Evolutionary conservation across 2,888 invertebrate genomes (phyloP).

Genomic region (Himalopsyche tibetana): DNA sequence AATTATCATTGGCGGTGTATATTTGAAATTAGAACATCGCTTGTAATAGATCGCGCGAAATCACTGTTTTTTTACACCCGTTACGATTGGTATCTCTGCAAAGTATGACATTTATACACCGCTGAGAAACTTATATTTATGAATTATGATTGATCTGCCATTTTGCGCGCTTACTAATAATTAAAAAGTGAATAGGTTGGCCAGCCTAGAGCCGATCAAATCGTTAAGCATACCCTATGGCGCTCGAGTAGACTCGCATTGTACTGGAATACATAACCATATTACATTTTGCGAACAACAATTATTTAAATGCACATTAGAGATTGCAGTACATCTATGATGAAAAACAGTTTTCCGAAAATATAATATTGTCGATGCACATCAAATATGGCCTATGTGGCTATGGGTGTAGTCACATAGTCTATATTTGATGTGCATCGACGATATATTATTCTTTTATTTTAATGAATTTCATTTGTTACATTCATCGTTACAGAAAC

Average conservation of each 20-base stretch:
- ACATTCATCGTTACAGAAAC: no score
- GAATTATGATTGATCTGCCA: slow-evolving; percentile 18
- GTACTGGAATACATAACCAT: no score
- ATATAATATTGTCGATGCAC: no score
- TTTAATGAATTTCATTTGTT: no score
- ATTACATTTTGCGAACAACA: no score
- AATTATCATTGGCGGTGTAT: background rate
- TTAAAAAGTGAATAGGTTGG: slow-evolving; percentile 13
- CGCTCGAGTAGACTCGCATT: background rate
- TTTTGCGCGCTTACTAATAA: background rate
- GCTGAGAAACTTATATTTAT: background rate
- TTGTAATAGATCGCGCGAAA: background rate
- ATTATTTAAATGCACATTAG: no score
- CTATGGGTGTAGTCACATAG: no score
- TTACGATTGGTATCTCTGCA: slow-evolving; percentile 20
- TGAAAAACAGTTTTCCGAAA: no score
- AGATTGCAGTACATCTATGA: no score
- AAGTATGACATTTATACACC: slow-evolving; percentile 29
- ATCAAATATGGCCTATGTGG: no score
- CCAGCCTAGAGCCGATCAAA: background rate
- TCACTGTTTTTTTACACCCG: slow-evolving; percentile 1
- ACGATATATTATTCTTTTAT: no score
- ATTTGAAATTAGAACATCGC: slow-evolving; percentile 24
- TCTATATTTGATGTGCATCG: no score
- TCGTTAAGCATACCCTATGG: slow-evolving; percentile 5